These are phyloP conservation scores for Heliornis fulica DNA, from an alignment of 2,113 vertebrate species.

Conservation along the genomic window DNA sequence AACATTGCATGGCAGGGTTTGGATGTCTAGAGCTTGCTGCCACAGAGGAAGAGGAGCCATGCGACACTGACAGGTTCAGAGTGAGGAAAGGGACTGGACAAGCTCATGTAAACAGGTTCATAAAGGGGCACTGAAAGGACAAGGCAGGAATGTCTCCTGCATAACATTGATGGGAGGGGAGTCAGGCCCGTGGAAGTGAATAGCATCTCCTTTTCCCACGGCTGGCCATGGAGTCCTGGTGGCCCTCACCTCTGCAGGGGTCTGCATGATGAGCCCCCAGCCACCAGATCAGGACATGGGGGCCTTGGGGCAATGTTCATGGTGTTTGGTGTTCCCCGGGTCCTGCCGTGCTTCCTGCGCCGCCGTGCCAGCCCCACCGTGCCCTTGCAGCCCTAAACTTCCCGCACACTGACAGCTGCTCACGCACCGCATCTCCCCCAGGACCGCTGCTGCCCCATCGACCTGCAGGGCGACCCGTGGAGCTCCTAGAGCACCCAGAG, in stretches of 20 bases:
- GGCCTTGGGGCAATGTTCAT: fast-evolving
- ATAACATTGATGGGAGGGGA: not conserved
- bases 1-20: not conserved
- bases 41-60: not conserved
- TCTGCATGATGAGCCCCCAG: not conserved
- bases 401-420: not conserved
- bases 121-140: not conserved
- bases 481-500: not conserved
- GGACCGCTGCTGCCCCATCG: not conserved
- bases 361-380: fast-evolving
- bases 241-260: not conserved
- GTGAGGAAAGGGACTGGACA: not conserved
- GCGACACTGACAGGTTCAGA: not conserved
- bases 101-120: not conserved
- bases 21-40: not conserved
- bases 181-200: not conserved
- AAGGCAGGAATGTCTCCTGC: not conserved
- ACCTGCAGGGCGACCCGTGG: not conserved
- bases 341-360: not conserved
- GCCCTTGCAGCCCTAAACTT: not conserved
- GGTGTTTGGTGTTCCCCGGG: not conserved
- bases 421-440: fast-evolving
- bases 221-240: not conserved
- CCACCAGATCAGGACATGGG: not conserved
- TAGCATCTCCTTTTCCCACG: not conserved